Evolutionary conservation across 2,113 vertebrate genomes (phyloP).

Genomic region (Hippopotamus amphibius): DNA sequence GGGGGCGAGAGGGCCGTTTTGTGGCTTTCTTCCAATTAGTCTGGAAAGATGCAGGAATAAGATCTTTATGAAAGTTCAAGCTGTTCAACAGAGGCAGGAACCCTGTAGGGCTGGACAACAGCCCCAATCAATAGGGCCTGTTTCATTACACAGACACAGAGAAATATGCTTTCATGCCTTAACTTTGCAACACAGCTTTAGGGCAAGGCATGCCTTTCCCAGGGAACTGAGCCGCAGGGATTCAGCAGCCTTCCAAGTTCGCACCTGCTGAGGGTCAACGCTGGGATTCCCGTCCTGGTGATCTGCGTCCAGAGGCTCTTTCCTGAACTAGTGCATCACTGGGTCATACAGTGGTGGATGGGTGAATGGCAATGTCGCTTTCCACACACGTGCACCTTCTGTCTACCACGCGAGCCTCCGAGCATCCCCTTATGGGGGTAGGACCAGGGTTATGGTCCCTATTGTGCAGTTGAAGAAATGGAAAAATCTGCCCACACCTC

Average conservation of each 20-base stretch:
- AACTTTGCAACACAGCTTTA: not conserved
- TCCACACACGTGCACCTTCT: rapidly evolving
- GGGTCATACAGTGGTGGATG: rapidly evolving
- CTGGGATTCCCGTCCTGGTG: not conserved
- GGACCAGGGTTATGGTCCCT: not conserved
- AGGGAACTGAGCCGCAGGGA: not conserved
- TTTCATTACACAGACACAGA: not conserved
- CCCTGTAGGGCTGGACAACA: not conserved
- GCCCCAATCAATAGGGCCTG: not conserved
- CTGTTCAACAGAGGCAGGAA: not conserved
- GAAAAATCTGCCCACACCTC: not conserved
- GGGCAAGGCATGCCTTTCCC: not conserved
- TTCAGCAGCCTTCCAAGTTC: not conserved
- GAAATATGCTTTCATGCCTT: not conserved
- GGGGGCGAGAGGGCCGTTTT: rapidly evolving
- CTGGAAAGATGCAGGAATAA: not conserved
- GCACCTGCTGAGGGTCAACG: not conserved
- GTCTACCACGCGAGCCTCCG: rapidly evolving
- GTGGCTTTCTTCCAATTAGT: not conserved
- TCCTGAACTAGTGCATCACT: not conserved
- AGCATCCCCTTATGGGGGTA: too few relatives aligned
- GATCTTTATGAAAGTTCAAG: not conserved
- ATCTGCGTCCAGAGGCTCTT: not conserved
- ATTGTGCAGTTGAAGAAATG: not conserved
- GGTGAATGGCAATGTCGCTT: not conserved